Base-by-base conservation (phyloP, 2,113 vertebrate species). In the Xyliphius kryptos region DNA sequence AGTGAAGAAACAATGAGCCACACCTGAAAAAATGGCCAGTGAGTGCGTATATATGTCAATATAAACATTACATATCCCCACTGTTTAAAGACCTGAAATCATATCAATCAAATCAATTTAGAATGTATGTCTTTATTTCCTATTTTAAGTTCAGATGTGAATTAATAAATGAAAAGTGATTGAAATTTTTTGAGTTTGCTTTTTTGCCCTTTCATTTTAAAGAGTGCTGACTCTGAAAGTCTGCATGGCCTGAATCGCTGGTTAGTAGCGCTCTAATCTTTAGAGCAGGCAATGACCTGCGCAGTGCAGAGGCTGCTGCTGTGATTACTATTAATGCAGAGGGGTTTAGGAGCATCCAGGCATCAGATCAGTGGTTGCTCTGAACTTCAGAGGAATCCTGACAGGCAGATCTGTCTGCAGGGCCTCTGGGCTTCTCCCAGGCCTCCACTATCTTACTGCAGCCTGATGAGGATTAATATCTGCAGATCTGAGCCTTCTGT, bases 401-500 rank as follows among this genome's bases (percentile, higher is more conserved):
- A 57, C 47, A 8, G 46, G 38, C 38, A 62, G 46, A 62, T 56
- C 57, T 62, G 19, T 61, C 57, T 61, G 17, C 13, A 22, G 57
- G 13, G 20, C 40, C 48, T 49, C 12, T n/a, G 26, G 7, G 11
- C 37, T 46, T 43, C 57, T 61, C 22, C 5, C 15, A 2, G 19
- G 19, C 10, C 41, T 57, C 9, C n/a, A 9, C 54, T 2, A n/a
- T n/a, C 11, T 26, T 41, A 56, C 26, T 38, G 58, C 32, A 19
- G n/a, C 32, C 37, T 61, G 50, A 49, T 61, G 63, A 48, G 48
- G 49, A 71, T 62, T 46, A 67, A 63, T 61, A 49, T 46, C 36
- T 26, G 9, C 14, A 37, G 47, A 53, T 56, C 41, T 21, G 53
- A 50, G 19, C 21, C 1, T 10, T 47, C 36, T 70, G 47, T 52